Evolutionary conservation across 2,888 invertebrate species (phyloP), one percentile per base, ranked within the genome.

Genomic region (Stramonita haemastoma): DNA sequence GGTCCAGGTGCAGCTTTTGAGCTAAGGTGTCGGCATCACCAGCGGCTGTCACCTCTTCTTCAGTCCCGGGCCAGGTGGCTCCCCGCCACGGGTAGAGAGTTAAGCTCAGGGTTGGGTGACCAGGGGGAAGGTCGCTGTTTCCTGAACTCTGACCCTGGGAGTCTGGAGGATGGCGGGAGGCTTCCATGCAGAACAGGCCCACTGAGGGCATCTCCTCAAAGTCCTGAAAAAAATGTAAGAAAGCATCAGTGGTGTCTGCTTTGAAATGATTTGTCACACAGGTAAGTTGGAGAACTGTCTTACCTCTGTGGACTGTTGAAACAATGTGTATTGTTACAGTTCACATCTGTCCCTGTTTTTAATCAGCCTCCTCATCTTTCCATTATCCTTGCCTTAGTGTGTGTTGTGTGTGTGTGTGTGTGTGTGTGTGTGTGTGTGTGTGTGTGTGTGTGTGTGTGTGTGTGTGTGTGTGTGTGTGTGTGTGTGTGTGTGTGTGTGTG

Each of bases 101-200:
- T 34, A 95, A 86, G 22, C 57, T 32, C 46, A 85, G 56, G 36
- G 73, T 60, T 5, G 77, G 60, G 36, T 2, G 66, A 66, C 15
- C 13, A 0, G 56, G 29, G 22, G 36, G n/a, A 5, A 46, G 32
- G 26, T n/a, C 26, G 26, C 15, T n/a, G 19, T 83, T 5, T 26
- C 32, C 46, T 5, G 26, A 36, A 26, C 36, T 46, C 81, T 13
- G 5, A 11, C 36, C 81, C 81, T 46, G 36, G 46, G 15, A 17
- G 77, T 32, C 32, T 8, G 32, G 15, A 1, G 15, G 15, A 15
- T 8, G 32, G 13, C 15, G 22, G 19, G 91, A 89, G 26, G 95
- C 91, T 84, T 95, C 93, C 19, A 96, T 84, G 66, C 93, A 93
- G 93, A 95, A 96, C 79, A 96, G 90, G 32, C 96, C 96, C 88